Percentiles rank a stretch among this genome's conserved stretches.
phyloP scores from a whole-genome alignment of 2,888 invertebrate genomes.

The Eilema griseolum region DNA sequence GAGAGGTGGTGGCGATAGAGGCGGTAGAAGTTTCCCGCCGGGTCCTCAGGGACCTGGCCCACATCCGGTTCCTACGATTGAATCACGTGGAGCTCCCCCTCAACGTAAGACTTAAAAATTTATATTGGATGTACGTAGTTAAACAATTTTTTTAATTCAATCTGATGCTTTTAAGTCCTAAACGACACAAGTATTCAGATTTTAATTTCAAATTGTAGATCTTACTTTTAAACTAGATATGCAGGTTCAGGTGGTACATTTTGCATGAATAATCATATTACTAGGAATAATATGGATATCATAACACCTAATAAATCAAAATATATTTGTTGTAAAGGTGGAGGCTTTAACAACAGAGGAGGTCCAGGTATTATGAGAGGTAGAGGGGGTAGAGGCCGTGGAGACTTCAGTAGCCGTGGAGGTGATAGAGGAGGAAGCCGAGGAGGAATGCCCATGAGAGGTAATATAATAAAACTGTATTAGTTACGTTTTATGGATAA shows the following conservation, averaged over 20 bases:
- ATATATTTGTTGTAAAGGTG: conserved; percentile 58
- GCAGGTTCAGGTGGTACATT: no score
- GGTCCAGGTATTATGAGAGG: conserved; percentile 80
- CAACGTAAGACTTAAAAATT: conserved; percentile 64
- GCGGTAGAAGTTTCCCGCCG: conserved; percentile 78
- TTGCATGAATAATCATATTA: no score
- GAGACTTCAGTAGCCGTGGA: conserved; percentile 74
- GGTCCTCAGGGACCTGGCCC: conserved; percentile 83
- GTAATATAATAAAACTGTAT: conserved; percentile 46
- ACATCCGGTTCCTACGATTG: conserved; percentile 83
- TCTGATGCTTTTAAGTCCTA: no score
- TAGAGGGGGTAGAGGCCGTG: conserved; percentile 76
- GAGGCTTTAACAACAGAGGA: conserved; percentile 77
- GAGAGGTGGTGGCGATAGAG: conserved; percentile 77
- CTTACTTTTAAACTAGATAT: background rate
- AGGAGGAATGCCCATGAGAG: conserved; percentile 83
- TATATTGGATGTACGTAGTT: background rate
- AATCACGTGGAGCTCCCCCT: conserved; percentile 76
- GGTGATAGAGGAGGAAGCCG: conserved; percentile 75
- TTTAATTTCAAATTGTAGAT: no score
- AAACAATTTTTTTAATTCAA: no score
- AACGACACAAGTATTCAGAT: no score
- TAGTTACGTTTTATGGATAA: background rate
- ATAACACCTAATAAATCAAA: background rate
- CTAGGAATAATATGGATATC: background rate